Evolutionary conservation across 2,113 vertebrate genomes (phyloP).

Genomic region (Sinocyclocheilus anophthalmus): DNA sequence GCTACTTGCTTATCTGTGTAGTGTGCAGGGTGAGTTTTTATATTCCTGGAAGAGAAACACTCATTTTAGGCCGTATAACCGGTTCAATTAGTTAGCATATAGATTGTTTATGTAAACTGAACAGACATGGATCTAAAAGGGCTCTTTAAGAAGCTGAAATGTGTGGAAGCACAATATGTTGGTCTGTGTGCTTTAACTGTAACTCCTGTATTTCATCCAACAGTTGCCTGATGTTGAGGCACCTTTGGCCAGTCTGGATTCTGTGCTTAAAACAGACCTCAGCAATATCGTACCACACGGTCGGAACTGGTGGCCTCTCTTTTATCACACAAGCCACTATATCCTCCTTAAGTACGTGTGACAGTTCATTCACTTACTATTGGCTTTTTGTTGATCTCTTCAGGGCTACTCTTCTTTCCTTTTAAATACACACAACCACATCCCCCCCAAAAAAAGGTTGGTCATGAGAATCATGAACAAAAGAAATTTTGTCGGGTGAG

Average conservation of each 20-base stretch:
- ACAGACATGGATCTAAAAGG: too few species aligned
- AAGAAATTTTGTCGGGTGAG: constrained; percentile 80
- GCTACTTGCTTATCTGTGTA: background rate
- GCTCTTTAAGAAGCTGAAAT: too few species aligned
- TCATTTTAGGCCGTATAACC: too few species aligned
- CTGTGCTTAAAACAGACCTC: constrained; percentile 83
- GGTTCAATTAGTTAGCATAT: too few species aligned
- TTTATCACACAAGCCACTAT: background rate
- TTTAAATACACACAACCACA: too few species aligned
- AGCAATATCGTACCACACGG: constrained; percentile 85
- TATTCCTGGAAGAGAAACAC: too few species aligned
- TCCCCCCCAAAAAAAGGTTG: too few species aligned
- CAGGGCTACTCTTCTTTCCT: constrained; percentile 89
- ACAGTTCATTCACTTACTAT: background rate
- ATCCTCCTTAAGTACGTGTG: background rate
- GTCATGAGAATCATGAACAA: constrained; percentile 88
- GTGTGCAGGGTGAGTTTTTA: too few species aligned
- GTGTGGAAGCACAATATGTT: too few species aligned
- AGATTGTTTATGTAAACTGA: too few species aligned
- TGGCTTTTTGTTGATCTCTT: constrained; percentile 30
- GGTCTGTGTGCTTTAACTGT: background rate
- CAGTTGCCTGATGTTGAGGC: constrained; percentile 82
- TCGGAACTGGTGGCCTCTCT: constrained; percentile 56
- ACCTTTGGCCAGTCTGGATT: constrained; percentile 78
- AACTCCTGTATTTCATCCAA: constrained; percentile 12